Evolutionary conservation across 2,888 invertebrate species (phyloP).

Genomic region (Oscheius sp.): DNA sequence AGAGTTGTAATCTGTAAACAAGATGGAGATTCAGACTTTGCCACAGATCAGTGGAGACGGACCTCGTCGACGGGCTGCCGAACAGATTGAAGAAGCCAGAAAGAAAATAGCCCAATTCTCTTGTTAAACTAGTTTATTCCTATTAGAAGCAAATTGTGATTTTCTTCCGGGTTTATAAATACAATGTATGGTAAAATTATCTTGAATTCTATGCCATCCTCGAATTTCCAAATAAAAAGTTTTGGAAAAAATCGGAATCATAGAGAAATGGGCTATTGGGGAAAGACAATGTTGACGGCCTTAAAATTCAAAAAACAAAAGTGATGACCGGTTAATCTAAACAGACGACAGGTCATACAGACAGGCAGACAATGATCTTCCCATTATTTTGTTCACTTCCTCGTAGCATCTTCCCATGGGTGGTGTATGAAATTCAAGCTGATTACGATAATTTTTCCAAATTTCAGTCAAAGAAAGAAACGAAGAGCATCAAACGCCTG

Average conservation of each 20-base stretch:
- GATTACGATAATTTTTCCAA: not conserved
- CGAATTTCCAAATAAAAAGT: too few species aligned
- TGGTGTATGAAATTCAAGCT: not conserved
- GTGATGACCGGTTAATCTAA: too few species aligned
- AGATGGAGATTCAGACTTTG: slow-evolving; percentile 44
- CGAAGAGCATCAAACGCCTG: slow-evolving; percentile 8
- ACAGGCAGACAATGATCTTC: too few species aligned
- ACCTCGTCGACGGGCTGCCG: slow-evolving; percentile 44
- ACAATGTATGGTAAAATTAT: too few species aligned
- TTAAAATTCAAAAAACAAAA: too few species aligned
- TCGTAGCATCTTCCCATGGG: not conserved
- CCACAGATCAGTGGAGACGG: slow-evolving; percentile 45
- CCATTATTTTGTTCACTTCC: too few species aligned
- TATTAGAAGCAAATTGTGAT: too few species aligned
- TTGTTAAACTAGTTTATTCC: not conserved
- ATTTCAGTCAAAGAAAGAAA: not conserved
- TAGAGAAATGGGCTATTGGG: too few species aligned
- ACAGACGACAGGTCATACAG: too few species aligned
- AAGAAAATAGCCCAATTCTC: slow-evolving; percentile 27
- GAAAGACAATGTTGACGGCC: too few species aligned
- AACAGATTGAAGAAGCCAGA: slow-evolving; percentile 45
- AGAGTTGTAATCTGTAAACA: not conserved
- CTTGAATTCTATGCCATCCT: too few species aligned
- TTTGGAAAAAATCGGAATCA: too few species aligned
- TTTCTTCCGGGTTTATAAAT: not conserved